Base-by-base conservation (phyloP, 2,113 vertebrate species). In the Platichthys stellatus region DNA sequence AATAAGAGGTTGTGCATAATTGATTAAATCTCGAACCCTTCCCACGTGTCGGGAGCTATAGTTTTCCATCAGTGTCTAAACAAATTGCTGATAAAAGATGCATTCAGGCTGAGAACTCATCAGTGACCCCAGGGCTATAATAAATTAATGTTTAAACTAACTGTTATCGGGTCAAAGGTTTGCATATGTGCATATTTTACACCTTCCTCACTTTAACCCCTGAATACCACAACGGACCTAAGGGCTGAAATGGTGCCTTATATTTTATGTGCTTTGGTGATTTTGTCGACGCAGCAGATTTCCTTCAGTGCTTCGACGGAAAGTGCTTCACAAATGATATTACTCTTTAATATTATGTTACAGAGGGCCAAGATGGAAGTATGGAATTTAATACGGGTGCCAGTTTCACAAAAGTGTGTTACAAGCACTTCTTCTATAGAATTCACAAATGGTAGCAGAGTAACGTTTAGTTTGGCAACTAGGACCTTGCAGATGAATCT, bases 111-210 rank as follows among this genome's bases (percentile, higher is more conserved):
- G 51, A 31, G 21, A n/a, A 78, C 61, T 81, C 63, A 69, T 54
- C 51, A 20, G 38, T 31, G 59, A 67, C 57, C 51, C 56, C 35
- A 12, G 13, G 62, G 62, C 57, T 57, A 43, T 58, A 64, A 63
- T 43, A 3, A 76, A 64, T 68, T 49, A 0, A 60, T 68, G 40
- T 61, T 74, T 72, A 61, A 31, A 71, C n/a, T 3, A 74, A 64
- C 17, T 21, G 8, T 65, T 69, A 51, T 26, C 5, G 8, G 69
- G 53, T 80, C 66, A 72, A n/a, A 67, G 47, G 35, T 61, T 81
- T 70, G 3, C 49, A 59, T 18, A 9, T 59, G 67, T 49, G 31
- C 62, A 69, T 73, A 68, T 81, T 72, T 70, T 64, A 63, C 12
- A 73, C 40, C 58, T 66, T 53, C 18, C 26, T 53, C 47, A 21